Base-by-base conservation (phyloP, 2,797 vertebrate species). In the Sebastes dallii region DNA sequence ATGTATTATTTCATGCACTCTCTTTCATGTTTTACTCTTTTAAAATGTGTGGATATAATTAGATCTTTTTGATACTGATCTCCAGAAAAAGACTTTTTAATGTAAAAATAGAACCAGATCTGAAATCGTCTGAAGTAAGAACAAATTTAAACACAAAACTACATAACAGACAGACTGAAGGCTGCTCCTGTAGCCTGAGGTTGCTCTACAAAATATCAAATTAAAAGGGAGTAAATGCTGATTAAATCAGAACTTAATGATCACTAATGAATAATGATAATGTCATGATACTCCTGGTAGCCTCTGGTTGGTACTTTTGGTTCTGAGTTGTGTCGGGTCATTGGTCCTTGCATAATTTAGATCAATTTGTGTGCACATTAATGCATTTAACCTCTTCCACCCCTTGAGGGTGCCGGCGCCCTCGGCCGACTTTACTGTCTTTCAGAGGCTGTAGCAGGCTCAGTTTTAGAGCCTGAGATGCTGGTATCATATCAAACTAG, bases 51-150 rank as follows among this genome's bases (percentile, higher is more conserved):
- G 7, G 65, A 59, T 82, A 75, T 66, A 24, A 29, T 64, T 54
- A 27, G 30, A 55, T 2, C 7, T 39, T 72, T 67, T 68, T 73
- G 6, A 70, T 2, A 16, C 25, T 46, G 13, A 25, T 22, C n/a
- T 75, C 54, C 8, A 25, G 10, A 78, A 67, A 71, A 68, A 74
- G n/a, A 77, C 56, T 80, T n/a, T 70, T 61, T 66, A 11, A 72
- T 65, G 30, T 68, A 68, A 82, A 78, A 85, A 85, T 78, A 78
- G 66, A 52, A 46, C 8, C 12, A 25, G 12, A 65, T 20, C n/a
- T 55, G 3, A 9, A 8, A 10, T 6, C 24, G 36, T 78, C 29
- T 62, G 52, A 64, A 59, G 55, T 9, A 62, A 67, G 29, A 24
- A 30, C 10, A 52, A 36, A 70, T 54, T 34, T 13, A 52, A 76